A percentile compares a stretch with the other conserved stretches of the same genome.
These are phyloP conservation scores for Eristalinus aeneus DNA, from an alignment of 2,888 invertebrate genomes.

Conservation along the genomic window DNA sequence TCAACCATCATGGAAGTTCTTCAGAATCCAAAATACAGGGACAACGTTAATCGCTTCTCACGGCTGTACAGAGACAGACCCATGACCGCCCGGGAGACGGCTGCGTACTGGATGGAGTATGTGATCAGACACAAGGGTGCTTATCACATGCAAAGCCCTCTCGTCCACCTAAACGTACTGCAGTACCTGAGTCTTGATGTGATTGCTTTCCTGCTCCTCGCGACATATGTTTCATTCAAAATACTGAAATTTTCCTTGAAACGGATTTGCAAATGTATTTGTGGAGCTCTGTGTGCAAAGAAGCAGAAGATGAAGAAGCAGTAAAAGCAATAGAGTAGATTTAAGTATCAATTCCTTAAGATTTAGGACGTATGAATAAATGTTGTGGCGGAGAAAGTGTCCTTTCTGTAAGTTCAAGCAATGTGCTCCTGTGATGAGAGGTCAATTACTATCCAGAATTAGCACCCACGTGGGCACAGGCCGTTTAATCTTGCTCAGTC, in stretches of 20 bases:
- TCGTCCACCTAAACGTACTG: slow-evolving; percentile 79
- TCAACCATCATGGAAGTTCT: slow-evolving; percentile 72
- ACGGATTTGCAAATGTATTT: not conserved
- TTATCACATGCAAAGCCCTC: slow-evolving; percentile 81
- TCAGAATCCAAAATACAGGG: slow-evolving; percentile 69
- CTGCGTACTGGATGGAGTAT: slow-evolving; percentile 83
- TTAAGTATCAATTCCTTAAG: too few relatives aligned
- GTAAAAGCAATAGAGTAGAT: too few relatives aligned
- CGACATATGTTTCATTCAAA: slow-evolving; percentile 2
- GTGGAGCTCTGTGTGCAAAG: not conserved
- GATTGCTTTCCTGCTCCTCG: slow-evolving; percentile 25
- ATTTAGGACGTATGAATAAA: too few relatives aligned
- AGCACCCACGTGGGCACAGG: too few relatives aligned
- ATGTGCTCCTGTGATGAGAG: too few relatives aligned
- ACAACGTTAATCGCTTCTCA: slow-evolving; percentile 79
- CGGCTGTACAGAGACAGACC: slow-evolving; percentile 81
- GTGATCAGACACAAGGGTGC: slow-evolving; percentile 82
- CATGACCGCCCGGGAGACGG: slow-evolving; percentile 81
- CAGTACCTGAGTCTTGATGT: slow-evolving; percentile 81
- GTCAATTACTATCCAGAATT: too few relatives aligned
- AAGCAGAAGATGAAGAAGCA: slow-evolving; percentile 2
- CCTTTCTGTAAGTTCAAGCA: too few relatives aligned
- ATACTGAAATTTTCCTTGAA: not conserved
- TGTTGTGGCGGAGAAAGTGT: too few relatives aligned
- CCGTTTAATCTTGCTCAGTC: too few relatives aligned